Conservation (phyloP, 1,140 invertebrate species). For the Trachymyrmex cornetzi region DNA sequence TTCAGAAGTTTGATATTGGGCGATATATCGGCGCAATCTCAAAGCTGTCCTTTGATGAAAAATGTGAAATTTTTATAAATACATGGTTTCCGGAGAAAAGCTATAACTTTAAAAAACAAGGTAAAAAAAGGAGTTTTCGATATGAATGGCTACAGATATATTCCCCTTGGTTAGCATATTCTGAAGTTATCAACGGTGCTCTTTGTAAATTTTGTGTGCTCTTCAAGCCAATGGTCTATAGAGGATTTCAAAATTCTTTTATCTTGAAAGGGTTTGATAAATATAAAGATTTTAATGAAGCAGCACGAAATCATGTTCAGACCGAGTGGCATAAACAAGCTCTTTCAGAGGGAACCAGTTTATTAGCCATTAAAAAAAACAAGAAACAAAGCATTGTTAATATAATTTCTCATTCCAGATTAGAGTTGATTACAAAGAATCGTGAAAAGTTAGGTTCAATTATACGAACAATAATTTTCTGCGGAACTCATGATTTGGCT, state of each 20-base stretch:
- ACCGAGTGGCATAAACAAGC: slow-evolving; percentile 18
- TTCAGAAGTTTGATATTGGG: slow-evolving; percentile 4
- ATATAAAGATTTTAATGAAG: slow-evolving; percentile 20
- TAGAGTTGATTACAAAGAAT: slow-evolving; percentile 5
- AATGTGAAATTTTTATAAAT: slow-evolving; percentile 12
- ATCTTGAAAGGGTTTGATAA: slow-evolving; percentile 6
- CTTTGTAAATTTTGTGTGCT: slow-evolving; percentile 13
- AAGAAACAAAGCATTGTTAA: neutral
- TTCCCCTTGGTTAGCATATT: slow-evolving; percentile 22
- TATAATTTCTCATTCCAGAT: slow-evolving; percentile 4
- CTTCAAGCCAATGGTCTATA: neutral
- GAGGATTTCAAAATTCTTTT: slow-evolving; percentile 13
- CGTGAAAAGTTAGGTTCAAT: neutral
- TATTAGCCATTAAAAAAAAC: slow-evolving; percentile 15
- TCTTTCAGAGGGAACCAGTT: slow-evolving; percentile 5
- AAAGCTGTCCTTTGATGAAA: neutral
- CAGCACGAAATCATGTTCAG: slow-evolving; percentile 20
- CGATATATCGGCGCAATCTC: neutral
- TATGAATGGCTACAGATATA: slow-evolving; percentile 16
- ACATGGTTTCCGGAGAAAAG: slow-evolving; percentile 6
- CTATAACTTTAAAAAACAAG: slow-evolving; percentile 3
- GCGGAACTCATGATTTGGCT: slow-evolving; percentile 12
- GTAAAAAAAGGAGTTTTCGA: slow-evolving; percentile 8
- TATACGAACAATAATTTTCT: slow-evolving; percentile 20
- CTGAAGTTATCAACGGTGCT: slow-evolving; percentile 12